These are phyloP conservation scores for Amphipyra berbera DNA, from an alignment of 2,888 invertebrate species.

Conservation along the genomic window DNA sequence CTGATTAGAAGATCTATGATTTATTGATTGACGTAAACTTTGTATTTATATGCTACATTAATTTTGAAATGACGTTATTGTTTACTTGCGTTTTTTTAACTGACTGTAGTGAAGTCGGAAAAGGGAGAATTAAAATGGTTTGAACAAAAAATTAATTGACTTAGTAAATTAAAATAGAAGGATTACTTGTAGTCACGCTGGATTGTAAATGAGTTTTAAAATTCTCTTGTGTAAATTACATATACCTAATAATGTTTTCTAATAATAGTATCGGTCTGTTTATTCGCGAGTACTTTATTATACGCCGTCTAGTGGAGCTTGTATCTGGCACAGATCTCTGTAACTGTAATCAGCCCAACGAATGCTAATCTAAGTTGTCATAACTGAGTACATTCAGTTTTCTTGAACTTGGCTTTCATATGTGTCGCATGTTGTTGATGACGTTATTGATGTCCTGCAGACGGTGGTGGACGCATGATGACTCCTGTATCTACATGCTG, in stretches of 20 bases:
- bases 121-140: no score
- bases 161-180: no score
- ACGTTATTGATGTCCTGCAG: slow-evolving; percentile 85
- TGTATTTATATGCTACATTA: neutral
- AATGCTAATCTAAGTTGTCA: slow-evolving; percentile 29
- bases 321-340: slow-evolving; percentile 33
- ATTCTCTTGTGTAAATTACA: no score
- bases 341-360: slow-evolving; percentile 43
- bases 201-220: no score
- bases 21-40: slow-evolving; percentile 31
- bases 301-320: slow-evolving; percentile 7
- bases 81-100: no score
- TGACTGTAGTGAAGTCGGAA: no score
- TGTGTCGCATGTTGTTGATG: slow-evolving; percentile 16
- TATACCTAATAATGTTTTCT: slow-evolving; percentile 1
- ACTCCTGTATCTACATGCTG: slow-evolving; percentile 98
- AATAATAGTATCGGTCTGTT: neutral
- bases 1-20: slow-evolving; percentile 20
- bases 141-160: no score
- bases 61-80: neutral
- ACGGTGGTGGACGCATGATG: slow-evolving; percentile 97
- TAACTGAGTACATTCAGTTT: slow-evolving; percentile 13
- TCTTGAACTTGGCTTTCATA: slow-evolving; percentile 22
- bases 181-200: neutral
- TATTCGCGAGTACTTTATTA: slow-evolving; percentile 8